phyloP scores from a whole-genome alignment of 2,113 vertebrate genomes.

The Lethenteron reissneri region DNA sequence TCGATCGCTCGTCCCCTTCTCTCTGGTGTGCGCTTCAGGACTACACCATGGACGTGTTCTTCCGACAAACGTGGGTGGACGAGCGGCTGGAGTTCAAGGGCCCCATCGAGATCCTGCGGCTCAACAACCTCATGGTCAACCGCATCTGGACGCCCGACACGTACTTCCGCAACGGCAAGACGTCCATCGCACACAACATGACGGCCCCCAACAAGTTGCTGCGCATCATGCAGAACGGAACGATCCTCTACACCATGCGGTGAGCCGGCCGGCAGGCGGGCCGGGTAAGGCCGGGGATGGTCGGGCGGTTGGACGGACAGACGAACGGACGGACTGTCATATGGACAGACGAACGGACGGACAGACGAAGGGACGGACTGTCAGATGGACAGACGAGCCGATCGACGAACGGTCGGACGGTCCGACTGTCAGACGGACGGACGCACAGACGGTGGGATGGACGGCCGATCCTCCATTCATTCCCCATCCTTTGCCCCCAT shows the following conservation, averaged over 20 bases:
- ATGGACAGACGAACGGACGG: no score
- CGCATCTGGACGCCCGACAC: constrained; percentile 52
- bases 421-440: no score
- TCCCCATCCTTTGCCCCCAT: no score
- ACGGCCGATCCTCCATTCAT: no score
- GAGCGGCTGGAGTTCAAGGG: constrained; percentile 36
- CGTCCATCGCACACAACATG: constrained; percentile 52
- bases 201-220: constrained; percentile 55
- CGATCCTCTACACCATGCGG: constrained; percentile 53
- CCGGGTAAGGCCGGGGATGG: no score
- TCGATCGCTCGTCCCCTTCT: no score
- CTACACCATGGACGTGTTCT: constrained; percentile 50
- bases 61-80: constrained; percentile 42
- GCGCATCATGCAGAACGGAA: constrained; percentile 51
- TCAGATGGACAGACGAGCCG: no score
- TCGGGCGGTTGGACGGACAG: no score
- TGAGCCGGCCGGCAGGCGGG: constrained; percentile 11
- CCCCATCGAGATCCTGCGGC: constrained; percentile 39
- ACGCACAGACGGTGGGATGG: no score
- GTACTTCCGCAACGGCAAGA: constrained; percentile 47
- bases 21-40: constrained; percentile 19
- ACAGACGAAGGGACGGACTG: no score
- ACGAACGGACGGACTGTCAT: no score
- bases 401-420: no score
- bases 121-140: constrained; percentile 52